Evolutionary conservation across 2,797 vertebrate genomes (phyloP).

Genomic region (Lepus oiostolus): DNA sequence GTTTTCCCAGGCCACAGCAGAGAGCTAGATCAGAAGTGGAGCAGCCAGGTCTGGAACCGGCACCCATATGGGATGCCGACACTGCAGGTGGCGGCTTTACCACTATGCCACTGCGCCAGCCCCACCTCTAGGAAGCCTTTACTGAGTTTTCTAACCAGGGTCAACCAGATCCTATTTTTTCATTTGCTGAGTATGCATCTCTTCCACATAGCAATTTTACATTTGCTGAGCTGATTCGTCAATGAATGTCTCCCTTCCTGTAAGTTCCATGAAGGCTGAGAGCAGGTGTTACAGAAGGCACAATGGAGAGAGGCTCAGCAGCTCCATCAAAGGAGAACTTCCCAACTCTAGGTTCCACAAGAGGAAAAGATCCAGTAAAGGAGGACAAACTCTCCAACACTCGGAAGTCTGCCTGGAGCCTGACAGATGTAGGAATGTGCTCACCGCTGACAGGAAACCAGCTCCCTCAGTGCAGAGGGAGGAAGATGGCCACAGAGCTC

Average conservation of each 20-base stretch:
- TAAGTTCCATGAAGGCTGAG: not conserved
- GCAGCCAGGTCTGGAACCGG: no score
- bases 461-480: not conserved
- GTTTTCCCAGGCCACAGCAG: no score
- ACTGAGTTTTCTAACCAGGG: not conserved
- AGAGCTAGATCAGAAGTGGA: no score
- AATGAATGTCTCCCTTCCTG: not conserved
- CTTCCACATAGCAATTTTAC: conserved; percentile 20
- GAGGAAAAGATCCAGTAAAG: not conserved
- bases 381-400: not conserved
- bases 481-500: not conserved
- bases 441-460: not conserved
- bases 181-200: not conserved
- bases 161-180: not conserved
- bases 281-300: not conserved
- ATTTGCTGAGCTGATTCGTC: not conserved
- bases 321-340: conserved; percentile 13
- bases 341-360: not conserved
- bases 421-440: not conserved
- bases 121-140: not conserved
- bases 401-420: not conserved
- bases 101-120: no score
- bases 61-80: no score
- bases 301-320: not conserved
- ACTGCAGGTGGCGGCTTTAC: no score